A percentile compares a stretch with the other conserved stretches of the same genome.
These are phyloP conservation scores for Takifugu rubripes DNA, from an alignment of 2,797 vertebrate genomes.

Conservation along the genomic window DNA sequence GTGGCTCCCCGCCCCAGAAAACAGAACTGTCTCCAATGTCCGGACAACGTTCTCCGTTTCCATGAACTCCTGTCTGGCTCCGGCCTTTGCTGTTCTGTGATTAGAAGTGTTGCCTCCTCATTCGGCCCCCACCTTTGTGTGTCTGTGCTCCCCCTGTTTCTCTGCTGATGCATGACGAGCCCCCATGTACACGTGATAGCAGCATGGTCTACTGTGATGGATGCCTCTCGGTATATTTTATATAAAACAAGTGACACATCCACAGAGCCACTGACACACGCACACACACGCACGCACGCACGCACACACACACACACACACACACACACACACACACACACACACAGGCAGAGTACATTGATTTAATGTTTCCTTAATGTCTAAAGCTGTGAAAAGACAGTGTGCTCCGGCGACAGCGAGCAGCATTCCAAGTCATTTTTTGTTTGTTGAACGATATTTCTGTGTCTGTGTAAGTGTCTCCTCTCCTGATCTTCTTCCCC, in stretches of 20 bases:
- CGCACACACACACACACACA: constrained; percentile 9
- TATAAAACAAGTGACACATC: constrained; percentile 14
- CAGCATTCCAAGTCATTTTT: constrained; percentile 35
- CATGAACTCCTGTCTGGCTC: constrained; percentile 59
- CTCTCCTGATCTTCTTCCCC: constrained; percentile 1
- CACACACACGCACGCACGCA: not conserved
- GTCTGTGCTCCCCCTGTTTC: constrained; percentile 47
- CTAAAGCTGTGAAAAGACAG: constrained; percentile 48
- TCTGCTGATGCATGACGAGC: constrained; percentile 66
- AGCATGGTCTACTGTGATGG: constrained; percentile 70
- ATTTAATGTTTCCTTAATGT: constrained; percentile 15
- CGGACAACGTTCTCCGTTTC: constrained; percentile 56
- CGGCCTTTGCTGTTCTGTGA: constrained; percentile 65
- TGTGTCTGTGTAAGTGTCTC: constrained; percentile 58
- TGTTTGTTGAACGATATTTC: constrained; percentile 55
- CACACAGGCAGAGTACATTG: not conserved
- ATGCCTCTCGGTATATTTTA: constrained; percentile 35
- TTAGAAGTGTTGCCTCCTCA: constrained; percentile 53
- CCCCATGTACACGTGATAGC: constrained; percentile 54
- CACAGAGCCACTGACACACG: constrained; percentile 1
- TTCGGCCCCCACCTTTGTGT: constrained; percentile 18
- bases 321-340: constrained; percentile 11
- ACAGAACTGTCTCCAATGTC: constrained; percentile 44
- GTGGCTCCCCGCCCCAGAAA: constrained; percentile 26
- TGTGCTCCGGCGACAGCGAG: constrained; percentile 27